Conservation (phyloP, 1,140 invertebrate species). For the Drosophila tropicalis region DNA sequence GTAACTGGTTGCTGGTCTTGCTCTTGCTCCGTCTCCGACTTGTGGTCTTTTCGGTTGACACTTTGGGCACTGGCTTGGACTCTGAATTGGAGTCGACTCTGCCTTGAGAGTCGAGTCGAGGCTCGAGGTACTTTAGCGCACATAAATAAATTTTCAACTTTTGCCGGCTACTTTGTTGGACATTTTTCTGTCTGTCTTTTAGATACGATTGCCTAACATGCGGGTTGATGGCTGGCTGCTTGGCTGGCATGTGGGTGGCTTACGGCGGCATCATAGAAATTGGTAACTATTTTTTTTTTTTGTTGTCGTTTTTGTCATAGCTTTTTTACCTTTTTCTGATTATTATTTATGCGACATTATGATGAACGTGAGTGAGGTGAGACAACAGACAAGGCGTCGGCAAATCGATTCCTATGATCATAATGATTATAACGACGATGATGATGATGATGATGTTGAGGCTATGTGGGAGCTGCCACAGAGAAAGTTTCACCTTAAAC, state of each 20-base stretch:
- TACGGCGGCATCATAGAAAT: constrained; percentile 11
- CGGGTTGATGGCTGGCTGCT: constrained; percentile 10
- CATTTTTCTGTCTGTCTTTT: constrained; percentile 70
- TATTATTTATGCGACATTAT: constrained; percentile 14
- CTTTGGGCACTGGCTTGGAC: constrained; percentile 23
- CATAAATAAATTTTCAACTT: constrained; percentile 49
- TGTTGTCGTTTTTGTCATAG: not conserved
- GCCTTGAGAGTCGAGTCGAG: not conserved
- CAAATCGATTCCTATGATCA: constrained; percentile 11
- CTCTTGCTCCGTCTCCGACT: constrained; percentile 65
- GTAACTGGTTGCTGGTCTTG: constrained; percentile 46
- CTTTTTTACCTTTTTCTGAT: constrained; percentile 14
- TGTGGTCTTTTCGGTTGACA: constrained; percentile 66
- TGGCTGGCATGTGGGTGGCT: constrained; percentile 11
- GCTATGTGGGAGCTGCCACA: not conserved
- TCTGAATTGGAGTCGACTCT: constrained; percentile 1
- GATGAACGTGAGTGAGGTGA: constrained; percentile 13
- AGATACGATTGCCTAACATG: constrained; percentile 21
- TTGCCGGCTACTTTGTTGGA: constrained; percentile 48
- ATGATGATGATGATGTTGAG: not conserved
- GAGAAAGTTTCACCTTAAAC: not conserved
- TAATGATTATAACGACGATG: constrained; percentile 4
- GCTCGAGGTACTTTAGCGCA: constrained; percentile 22
- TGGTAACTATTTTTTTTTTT: constrained; percentile 1
- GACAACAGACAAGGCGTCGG: constrained; percentile 12